Base-by-base conservation (phyloP, 2,797 vertebrate species). In the Sebastolobus alascanus region DNA sequence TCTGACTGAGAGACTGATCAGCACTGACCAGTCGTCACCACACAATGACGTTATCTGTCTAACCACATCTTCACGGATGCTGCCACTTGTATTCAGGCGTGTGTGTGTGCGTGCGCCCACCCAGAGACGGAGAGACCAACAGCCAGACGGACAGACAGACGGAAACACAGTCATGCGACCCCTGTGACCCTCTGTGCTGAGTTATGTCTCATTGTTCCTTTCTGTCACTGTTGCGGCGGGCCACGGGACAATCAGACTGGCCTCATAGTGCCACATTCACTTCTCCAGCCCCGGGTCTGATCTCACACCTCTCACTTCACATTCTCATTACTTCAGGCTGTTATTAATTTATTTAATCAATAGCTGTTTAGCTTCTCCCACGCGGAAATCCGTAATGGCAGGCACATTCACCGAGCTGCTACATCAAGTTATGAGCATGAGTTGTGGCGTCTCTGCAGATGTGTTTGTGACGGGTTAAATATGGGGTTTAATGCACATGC, bases 321-420 rank as follows among this genome's bases (percentile, higher is more conserved):
- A 82, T 92, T 84, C 82, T 78, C 85, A 75, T 93, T 89, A 92
- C 83, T 69, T 29, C 67, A 7, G 75, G 37, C 86, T 61, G 50
- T 91, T 91, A 90, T 90, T 91, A 85, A 91, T 93, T 92, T 87
- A 93, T 93, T 92, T 89, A 87, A 92, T 93, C 91, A 92, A 82
- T 85, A 55, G 77, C 80, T 72, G 75, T 92, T 91, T 29, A 75
- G 27, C 10, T 40, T 54, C 56, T 40, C 40, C 77, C 46, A 60
- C 52, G 5, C 14, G 4, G 59, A 80, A 86, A 91, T 83, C 71
- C 58, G 61, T 52, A 80, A 84, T 63, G 89, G 73, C 89, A 87
- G 75, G 25, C 72, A 52, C 54, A 43, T 80, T 79, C 56, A 43
- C 68, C 4, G 4, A 61, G 77, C 75, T 88, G 75, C 70, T 84